Base-by-base conservation (phyloP, 2,888 invertebrate species). In the Platynereis dumerilii region DNA sequence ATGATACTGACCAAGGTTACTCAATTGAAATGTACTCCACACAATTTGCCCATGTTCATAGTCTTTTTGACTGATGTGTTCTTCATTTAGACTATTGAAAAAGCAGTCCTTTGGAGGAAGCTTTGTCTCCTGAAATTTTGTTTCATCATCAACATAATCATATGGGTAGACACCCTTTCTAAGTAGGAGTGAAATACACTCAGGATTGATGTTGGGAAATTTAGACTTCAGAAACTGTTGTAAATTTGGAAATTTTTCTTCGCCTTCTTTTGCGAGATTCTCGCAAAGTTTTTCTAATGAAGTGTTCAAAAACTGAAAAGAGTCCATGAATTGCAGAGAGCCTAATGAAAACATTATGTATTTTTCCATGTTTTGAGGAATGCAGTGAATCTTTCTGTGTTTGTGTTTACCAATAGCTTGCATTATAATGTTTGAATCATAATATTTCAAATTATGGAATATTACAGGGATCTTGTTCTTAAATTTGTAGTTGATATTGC, bases 291-390 rank as follows among this genome's bases (percentile, higher is more conserved):
- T n/a, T n/a, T 34, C 34, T 7, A 34, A 12, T 34, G 34, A 34
- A 34, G 34, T 12, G 12, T 34, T 34, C 34, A 34, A 7, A 12
- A 34, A 34, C 34, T 34, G 34, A 5, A 34, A 12, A 12, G 7
- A 7, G 34, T 34, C 34, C 34, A 34, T 7, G 34, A 34, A 34
- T 7, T 7, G 7, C 26, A 67, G 73, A 75, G 70, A 75, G 67
- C 42, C 64, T 67, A 60, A 72, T 64, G 29, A 52, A 26, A 71
- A 69, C 2, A 69, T 70, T 27, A 75, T 72, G 52, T 71, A 73
- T 27, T 70, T 71, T 67, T 73, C 70, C 57, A 66, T 62, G 54
- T 74, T 69, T n/a, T n/a, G n/a, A 20, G 73, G 68, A 58, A 73
- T 72, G 27, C 72, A 68, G 12, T 39, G 45, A 39, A 71, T 20